phyloP scores from a whole-genome alignment of 2,113 vertebrate species.

The Notiomystis cincta region DNA sequence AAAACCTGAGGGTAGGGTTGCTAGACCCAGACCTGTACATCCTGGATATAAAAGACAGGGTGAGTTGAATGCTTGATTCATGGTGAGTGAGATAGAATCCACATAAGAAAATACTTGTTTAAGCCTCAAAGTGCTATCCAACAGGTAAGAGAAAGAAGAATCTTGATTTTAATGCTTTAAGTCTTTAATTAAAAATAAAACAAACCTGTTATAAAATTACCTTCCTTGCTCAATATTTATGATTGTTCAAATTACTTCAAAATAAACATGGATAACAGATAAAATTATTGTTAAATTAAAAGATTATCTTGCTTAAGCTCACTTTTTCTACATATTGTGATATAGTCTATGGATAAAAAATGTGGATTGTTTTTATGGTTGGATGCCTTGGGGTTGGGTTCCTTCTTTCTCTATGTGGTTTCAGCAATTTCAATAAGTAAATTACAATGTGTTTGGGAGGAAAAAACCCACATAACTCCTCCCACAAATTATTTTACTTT shows the following conservation, averaged over 20 bases:
- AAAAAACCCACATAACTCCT: neutral
- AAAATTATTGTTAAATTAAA: neutral
- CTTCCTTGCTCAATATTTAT: neutral
- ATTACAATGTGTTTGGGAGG: rapidly evolving
- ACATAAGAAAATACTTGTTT: neutral
- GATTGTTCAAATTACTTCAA: neutral
- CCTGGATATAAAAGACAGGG: neutral
- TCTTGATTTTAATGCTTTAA: neutral
- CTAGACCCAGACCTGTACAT: neutral
- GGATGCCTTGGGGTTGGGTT: rapidly evolving
- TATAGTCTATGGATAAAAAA: neutral
- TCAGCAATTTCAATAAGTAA: neutral
- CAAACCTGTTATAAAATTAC: neutral
- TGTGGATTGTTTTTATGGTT: neutral
- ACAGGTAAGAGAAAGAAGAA: neutral
- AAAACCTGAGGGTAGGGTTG: neutral
- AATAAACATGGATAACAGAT: neutral
- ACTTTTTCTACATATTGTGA: neutral
- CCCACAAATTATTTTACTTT: rapidly evolving
- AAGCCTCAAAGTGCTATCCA: neutral
- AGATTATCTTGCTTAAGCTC: neutral
- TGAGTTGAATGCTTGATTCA: neutral
- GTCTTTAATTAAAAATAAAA: too few species aligned
- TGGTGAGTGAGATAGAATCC: neutral
- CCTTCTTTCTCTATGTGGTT: neutral